Evolutionary conservation across 2,888 invertebrate species (phyloP), one percentile per base, ranked within the genome.

Genomic region (Coleophora flavipennella): DNA sequence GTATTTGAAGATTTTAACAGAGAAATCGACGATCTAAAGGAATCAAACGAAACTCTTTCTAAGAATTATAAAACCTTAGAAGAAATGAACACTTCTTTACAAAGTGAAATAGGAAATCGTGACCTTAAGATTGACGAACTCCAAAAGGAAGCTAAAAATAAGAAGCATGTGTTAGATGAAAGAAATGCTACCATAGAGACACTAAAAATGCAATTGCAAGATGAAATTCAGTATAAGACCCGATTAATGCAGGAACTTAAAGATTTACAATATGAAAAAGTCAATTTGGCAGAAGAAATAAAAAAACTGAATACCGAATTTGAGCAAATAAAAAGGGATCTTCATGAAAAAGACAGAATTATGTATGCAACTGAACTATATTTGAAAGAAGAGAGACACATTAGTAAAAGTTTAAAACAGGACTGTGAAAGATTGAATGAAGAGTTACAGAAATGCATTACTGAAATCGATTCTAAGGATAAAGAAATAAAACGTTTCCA

Each of bases 191-290:
- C 53, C 25, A 59, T 70, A 8, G 57, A 59, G 44, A 55, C 67
- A 20, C 48, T 76, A 12, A 66, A 73, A 53, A 58, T 51, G 36
- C 75, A 74, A 50, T 45, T 77, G 29, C 63, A 70, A 36, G 61
- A 65, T 45, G 76, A 77, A 53, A 70, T 72, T 13, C 45, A 67
- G 14, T 69, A 58, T 40, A 77, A 74, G 50, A 45, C 67, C 8
- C 47, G 46, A 20, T 45, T 70, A 32, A 67, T 73, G 50, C 53
- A 59, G 32, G 64, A 71, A 49, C 38, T 70, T 1, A 46, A 50
- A 6, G 48, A 59, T 42, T 41, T 64, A 26, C 52, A 59, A 9
- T 45, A 48, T 33, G 44, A 49, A n/a, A 62, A 59, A 46, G 43
- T 41, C 9, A 31, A 41, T 26, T 40, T 64, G 26, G 33, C 51